Base-by-base conservation (phyloP, 2,797 vertebrate genomes). In the Amphiprion clarkii region DNA sequence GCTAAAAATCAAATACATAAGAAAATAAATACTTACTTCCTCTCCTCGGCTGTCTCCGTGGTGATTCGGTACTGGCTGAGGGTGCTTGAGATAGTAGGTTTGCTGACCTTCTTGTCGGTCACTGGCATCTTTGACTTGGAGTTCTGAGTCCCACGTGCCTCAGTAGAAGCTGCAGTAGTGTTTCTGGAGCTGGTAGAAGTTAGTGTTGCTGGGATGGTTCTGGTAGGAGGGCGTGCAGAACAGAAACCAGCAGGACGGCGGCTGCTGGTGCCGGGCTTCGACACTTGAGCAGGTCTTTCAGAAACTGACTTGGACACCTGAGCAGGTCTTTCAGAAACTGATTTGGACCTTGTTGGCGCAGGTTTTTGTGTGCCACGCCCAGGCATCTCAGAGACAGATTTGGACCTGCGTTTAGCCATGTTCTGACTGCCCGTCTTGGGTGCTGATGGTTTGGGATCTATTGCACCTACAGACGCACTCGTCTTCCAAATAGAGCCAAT, bases 401-500 rank as follows among this genome's bases (percentile, higher is more conserved):
- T 90, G n/a, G 91, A 87, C 44, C 84, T 82, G 0, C 17, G 51
- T 70, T 82, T 86, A 2, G 60, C 49, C 17, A 69, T 8, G 29
- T 82, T 75, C 19, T 74, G 70, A 19, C 19, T 72, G 9, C 81
- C 76, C 0, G 1, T 11, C 78, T 70, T 91, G 21, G 19, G 31
- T n/a, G 42, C 81, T 3, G 44, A 23, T 57, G 42, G 56, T 70
- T 82, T 92, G 9, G 40, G 25, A 31, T 81, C 85, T 1, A 48
- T 61, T 1, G 55, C 81, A 2, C 16, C 79, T 17, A 87, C 79
- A 0, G 54, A 63, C 66, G 70, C 76, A 16, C 77, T 64, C 8
- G 93, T 87, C 85, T 96, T 98, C 92, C 98, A 92, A 84, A 98
- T 97, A 14, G 97, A 97, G 72, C 97, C 97, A 40, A 99, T 92